Evolutionary conservation across 2,888 invertebrate genomes (phyloP).

Genomic region (Hydrotaea diabolus): DNA sequence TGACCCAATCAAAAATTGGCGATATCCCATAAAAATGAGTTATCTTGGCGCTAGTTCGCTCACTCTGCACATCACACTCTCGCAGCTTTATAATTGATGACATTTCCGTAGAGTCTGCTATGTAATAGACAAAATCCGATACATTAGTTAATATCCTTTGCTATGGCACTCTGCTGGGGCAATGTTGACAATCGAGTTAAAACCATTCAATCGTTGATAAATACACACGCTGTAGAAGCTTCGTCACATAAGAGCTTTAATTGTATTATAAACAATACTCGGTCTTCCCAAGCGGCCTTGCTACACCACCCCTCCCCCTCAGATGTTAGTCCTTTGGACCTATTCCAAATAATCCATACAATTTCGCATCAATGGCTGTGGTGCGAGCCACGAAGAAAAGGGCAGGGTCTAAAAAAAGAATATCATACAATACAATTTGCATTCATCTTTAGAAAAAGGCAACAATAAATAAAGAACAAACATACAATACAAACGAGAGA

Average conservation of each 20-base stretch:
- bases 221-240: background rate
- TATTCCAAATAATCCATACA: background rate
- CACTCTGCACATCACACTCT: too few species aligned
- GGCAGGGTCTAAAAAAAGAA: background rate
- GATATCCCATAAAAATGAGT: too few species aligned
- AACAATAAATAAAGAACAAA: background rate
- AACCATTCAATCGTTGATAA: background rate
- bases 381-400: background rate
- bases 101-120: too few species aligned
- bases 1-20: too few species aligned
- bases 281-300: background rate
- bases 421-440: slow-evolving; percentile 27
- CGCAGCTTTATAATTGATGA: too few species aligned
- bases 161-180: too few species aligned
- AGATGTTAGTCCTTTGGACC: background rate
- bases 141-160: too few species aligned
- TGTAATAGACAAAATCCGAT: too few species aligned
- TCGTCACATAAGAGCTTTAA: background rate
- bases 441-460: slow-evolving; percentile 1
- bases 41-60: too few species aligned
- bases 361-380: background rate
- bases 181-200: background rate
- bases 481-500: background rate
- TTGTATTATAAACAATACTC: slow-evolving; percentile 10
- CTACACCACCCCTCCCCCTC: background rate